Base-by-base conservation (phyloP, 2,888 invertebrate genomes). In the Tetramorium bicarinatum region DNA sequence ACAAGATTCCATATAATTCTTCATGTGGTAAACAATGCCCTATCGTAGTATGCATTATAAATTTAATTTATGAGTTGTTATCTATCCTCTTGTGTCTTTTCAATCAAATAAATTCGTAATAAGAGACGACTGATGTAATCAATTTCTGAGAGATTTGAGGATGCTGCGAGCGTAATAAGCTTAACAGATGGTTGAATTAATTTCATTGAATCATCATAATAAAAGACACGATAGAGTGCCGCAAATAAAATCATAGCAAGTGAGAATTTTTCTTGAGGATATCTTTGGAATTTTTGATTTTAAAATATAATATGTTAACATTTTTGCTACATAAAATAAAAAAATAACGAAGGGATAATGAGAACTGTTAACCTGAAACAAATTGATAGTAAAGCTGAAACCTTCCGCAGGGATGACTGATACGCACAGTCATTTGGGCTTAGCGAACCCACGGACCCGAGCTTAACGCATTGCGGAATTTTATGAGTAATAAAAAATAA, bases 31-130 rank as follows among this genome's bases (percentile, higher is more conserved):
- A 41, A 6, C 75, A 38, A 62, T 29, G 44, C 9, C 11, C 21
- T 47, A 59, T 34, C 38, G 0, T 15, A 62, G 6, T 62, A 66
- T 83, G 52, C 29, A 2, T 83, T 77, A 61, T 21, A 59, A 81
- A 86, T 85, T 88, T 52, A 86, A 84, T 66, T 83, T 86, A 77
- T 54, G 25, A 75, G 25, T 72, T 67, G 54, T 52, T 21, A 62
- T n/a, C 41, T 77, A 4, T 11, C 4, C 41, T 8, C 13, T 47
- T 11, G 7, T 25, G 11, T 9, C 21, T 83, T 71, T 64, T 34
- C 25, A 21, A 75, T 75, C 41, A 74, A 21, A 13, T 47, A 47
- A 54, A 62, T 49, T 77, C 18, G 13, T 61, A 83, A 79, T 29
- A 18, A 52, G 69, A 64, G 82, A 85, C 18, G 59, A 54, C 41